A percentile compares a stretch with the other conserved stretches of the same genome.
Evolutionary conservation across 2,113 vertebrate species (phyloP).

Genomic region (Neotoma lepida): DNA sequence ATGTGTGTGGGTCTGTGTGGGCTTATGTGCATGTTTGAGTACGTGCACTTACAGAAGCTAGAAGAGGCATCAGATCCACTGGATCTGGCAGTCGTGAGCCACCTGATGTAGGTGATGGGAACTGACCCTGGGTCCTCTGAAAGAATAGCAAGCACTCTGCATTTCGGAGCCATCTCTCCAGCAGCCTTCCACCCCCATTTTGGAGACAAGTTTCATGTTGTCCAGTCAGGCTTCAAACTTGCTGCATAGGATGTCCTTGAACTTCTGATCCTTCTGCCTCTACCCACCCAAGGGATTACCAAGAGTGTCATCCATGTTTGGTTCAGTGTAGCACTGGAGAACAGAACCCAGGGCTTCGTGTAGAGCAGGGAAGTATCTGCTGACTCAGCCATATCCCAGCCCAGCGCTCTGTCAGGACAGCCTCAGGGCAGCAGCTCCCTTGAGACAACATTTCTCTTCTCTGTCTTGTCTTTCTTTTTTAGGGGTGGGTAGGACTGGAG

Average conservation of each 20-base stretch:
- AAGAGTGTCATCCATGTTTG: neutral
- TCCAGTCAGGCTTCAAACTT: neutral
- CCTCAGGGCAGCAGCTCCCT: neutral
- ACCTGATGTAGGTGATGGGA: neutral
- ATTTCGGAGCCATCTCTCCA: neutral
- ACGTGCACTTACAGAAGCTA: neutral
- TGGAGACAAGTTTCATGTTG: neutral
- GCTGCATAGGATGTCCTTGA: neutral
- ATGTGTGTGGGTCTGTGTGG: neutral
- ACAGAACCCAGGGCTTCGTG: neutral
- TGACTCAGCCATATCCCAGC: neutral
- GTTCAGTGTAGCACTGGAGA: neutral
- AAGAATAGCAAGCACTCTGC: neutral
- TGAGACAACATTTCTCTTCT: neutral
- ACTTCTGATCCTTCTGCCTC: neutral
- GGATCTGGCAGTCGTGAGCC: neutral
- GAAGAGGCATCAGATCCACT: neutral
- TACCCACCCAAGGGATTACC: neutral
- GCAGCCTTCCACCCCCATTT: neutral
- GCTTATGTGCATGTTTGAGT: neutral
- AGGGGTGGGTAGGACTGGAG: neutral
- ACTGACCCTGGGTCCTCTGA: neutral
- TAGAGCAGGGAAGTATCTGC: too few relatives aligned
- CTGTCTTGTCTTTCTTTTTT: neutral
- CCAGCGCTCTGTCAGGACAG: too few relatives aligned